phyloP scores from a whole-genome alignment of 2,797 vertebrate genomes.

The Myotis myotis region DNA sequence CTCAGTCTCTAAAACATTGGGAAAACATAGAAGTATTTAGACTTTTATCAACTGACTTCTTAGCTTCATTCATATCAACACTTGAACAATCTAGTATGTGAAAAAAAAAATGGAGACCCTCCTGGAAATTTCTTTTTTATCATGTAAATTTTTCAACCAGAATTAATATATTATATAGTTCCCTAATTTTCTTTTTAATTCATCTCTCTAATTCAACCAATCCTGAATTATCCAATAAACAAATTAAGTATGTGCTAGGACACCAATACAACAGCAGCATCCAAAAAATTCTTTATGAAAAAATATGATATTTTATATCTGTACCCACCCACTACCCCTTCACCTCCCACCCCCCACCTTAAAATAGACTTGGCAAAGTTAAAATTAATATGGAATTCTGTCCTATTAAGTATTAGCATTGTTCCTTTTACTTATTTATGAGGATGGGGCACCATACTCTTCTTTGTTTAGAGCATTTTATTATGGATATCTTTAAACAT shows the following conservation, averaged over 20 bases:
- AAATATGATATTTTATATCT: constrained; percentile 3
- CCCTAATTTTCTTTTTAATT: constrained; percentile 15
- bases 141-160: constrained; percentile 22
- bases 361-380: constrained; percentile 43
- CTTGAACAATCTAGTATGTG: not conserved
- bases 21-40: constrained; percentile 39
- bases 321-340: not conserved
- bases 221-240: constrained; percentile 11
- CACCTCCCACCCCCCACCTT: not conserved
- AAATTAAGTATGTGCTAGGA: constrained; percentile 33
- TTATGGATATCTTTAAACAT: constrained; percentile 32
- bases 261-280: constrained; percentile 7
- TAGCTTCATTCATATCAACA: constrained; percentile 30
- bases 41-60: constrained; percentile 42
- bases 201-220: not conserved
- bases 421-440: constrained; percentile 20
- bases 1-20: constrained; percentile 19
- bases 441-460: not conserved
- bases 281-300: constrained; percentile 48
- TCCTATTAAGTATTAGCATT: constrained; percentile 9
- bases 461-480: not conserved
- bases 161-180: constrained; percentile 33
- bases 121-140: constrained; percentile 15
- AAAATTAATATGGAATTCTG: constrained; percentile 8
- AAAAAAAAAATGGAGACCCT: not conserved